Conservation (phyloP, 1,140 invertebrate genomes). For the Eubasilissa regina region DNA sequence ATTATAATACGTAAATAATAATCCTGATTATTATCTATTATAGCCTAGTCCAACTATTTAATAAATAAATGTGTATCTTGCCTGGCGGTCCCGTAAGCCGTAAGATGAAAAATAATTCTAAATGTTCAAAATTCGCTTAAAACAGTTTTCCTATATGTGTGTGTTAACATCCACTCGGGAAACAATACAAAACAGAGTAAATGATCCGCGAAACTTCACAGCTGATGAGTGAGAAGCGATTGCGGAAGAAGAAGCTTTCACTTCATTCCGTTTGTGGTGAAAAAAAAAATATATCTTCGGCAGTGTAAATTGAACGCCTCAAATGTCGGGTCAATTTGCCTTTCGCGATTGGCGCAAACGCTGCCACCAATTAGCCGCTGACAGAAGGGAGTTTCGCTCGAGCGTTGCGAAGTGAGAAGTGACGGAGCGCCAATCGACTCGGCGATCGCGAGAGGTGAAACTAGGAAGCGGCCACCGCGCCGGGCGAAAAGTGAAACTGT, state of each 20-base stretch:
- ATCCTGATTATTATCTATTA: too few relatives aligned
- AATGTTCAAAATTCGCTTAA: too few relatives aligned
- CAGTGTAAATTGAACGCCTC: neutral
- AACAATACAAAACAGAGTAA: too few relatives aligned
- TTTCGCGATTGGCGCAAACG: constrained; percentile 12
- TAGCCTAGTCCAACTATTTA: too few relatives aligned
- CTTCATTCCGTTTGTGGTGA: neutral
- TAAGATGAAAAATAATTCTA: too few relatives aligned
- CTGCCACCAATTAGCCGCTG: neutral
- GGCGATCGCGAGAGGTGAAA: constrained; percentile 26
- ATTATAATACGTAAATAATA: too few relatives aligned
- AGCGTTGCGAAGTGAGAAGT: neutral
- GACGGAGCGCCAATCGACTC: neutral
- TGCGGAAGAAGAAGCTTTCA: constrained; percentile 16
- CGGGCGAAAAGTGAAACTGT: constrained; percentile 3
- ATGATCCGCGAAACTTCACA: too few relatives aligned
- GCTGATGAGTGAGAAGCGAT: too few relatives aligned
- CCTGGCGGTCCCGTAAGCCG: too few relatives aligned
- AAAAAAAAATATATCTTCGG: neutral
- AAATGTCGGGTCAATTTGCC: neutral
- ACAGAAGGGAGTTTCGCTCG: neutral
- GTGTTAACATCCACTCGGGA: too few relatives aligned
- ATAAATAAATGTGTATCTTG: too few relatives aligned
- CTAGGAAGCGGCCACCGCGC: neutral
- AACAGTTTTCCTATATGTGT: too few relatives aligned